A percentile compares a stretch with the other conserved stretches of the same genome.
Evolutionary conservation across 2,113 vertebrate species (phyloP).

Genomic region (Rhombomys opimus): DNA sequence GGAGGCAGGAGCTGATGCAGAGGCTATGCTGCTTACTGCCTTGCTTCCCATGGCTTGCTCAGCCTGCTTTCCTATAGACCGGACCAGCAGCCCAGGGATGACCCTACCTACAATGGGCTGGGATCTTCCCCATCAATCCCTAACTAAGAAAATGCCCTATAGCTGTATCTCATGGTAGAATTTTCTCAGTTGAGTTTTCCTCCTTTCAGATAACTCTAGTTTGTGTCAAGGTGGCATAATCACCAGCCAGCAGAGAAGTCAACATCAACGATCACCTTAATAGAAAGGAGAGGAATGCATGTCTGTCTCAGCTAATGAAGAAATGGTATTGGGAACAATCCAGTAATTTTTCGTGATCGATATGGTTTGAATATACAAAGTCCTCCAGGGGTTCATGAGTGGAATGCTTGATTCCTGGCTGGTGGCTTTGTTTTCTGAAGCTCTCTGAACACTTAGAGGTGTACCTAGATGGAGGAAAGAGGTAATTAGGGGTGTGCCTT

Average conservation of each 20-base stretch:
- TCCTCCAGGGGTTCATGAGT: not conserved
- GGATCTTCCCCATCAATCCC: not conserved
- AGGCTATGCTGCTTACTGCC: no score
- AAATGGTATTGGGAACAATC: conserved; percentile 35
- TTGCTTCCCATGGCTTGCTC: no score
- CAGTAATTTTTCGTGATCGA: not conserved
- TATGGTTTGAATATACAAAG: not conserved
- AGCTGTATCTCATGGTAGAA: not conserved
- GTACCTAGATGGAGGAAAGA: not conserved
- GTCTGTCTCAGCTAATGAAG: not conserved
- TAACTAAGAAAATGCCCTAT: not conserved
- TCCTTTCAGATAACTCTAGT: not conserved
- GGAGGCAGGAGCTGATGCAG: not conserved
- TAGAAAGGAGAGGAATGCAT: not conserved
- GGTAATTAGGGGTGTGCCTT: not conserved
- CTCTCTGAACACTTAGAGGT: not conserved
- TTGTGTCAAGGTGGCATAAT: not conserved
- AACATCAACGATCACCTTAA: not conserved
- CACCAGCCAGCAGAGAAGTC: not conserved
- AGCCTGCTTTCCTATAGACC: not conserved
- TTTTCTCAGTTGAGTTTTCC: not conserved
- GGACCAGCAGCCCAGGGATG: not conserved
- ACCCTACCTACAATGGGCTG: not conserved
- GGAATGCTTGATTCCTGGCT: not conserved
- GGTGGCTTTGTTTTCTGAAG: not conserved